Percentiles rank a stretch among this genome's conserved stretches.
phyloP scores from a whole-genome alignment of 37 sponge, comb jelly and placozoan genomes.

The Aphrocallistes beatrix region DNA sequence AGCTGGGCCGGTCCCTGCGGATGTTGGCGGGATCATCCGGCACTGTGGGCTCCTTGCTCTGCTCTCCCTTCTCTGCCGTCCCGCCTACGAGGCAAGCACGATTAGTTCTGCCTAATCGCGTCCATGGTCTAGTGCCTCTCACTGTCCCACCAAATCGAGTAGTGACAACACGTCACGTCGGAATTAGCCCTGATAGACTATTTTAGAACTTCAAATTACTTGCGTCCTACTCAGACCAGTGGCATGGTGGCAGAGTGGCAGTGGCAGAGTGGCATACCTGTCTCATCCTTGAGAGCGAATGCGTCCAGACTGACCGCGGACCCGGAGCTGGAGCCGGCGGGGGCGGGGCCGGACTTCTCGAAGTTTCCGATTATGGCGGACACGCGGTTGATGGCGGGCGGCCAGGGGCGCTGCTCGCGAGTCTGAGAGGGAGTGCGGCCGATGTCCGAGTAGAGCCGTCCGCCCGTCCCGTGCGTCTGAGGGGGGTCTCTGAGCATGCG shows the following conservation, averaged over 20 bases:
- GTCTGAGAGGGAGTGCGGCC: background rate
- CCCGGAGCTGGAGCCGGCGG: background rate
- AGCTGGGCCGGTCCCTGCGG: background rate
- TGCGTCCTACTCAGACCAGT: background rate
- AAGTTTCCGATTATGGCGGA: background rate
- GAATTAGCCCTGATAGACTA: too few relatives aligned
- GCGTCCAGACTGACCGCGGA: background rate
- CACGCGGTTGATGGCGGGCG: background rate
- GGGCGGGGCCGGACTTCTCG: background rate
- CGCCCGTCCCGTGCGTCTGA: background rate
- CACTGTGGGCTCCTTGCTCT: too few relatives aligned
- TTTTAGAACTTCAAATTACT: too few relatives aligned
- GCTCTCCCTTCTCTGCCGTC: too few relatives aligned
- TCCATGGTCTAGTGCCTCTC: too few relatives aligned
- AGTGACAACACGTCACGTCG: too few relatives aligned
- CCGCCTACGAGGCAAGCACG: too few relatives aligned
- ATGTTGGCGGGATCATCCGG: background rate
- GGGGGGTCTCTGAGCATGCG: background rate
- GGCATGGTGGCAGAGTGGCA: background rate
- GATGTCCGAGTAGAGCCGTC: background rate
- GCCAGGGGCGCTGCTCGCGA: constrained; percentile 5
- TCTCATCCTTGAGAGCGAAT: background rate
- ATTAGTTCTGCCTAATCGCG: too few relatives aligned
- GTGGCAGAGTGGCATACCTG: background rate
- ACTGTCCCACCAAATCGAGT: too few relatives aligned